Evolutionary conservation across 2,797 vertebrate genomes (phyloP), one percentile per base, ranked within the genome.

Genomic region (Phrynocephalus vlangalii): DNA sequence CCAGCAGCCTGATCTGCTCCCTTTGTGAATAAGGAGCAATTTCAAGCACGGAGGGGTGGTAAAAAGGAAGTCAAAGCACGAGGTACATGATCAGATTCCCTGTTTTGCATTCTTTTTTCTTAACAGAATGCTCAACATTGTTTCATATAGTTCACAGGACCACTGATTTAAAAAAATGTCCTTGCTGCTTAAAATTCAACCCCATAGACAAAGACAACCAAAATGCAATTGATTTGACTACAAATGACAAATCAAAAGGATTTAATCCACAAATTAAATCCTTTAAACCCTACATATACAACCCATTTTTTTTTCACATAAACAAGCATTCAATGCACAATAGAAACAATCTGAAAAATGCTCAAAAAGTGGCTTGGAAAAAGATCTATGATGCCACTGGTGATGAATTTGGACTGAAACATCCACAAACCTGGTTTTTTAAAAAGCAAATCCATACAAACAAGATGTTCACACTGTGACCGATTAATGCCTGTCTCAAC

Each of bases 161-260:
- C 33, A 50, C 38, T 72, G 20, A 28, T 82, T 82, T 63, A 68
- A 67, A 75, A 75, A 68, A 28, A 38, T 26, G 20, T 81, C 11
- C 68, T 66, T 8, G 3, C 50, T 77, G 1, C 33, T 79, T 88
- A 84, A 84, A 63, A 78, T 28, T 77, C 63, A 24, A 2, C 52
- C 50, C 44, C 24, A 48, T 16, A 83, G 24, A 78, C 78, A n/a
- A 83, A 79, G 70, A 63, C 24, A 15, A 66, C 76, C 26, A 86
- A 68, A 15, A 44, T 72, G 72, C 28, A 10, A 50, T 79, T 84
- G 75, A 63, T 88, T 83, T 7, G 84, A 63, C 81, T 71, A 71
- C 50, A 63, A 63, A 63, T 63, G 60, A 63, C 20, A 5, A 63
- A 63, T 20, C 60, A 15, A 63, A 20, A 63, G 60, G 60, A 63